phyloP scores from a whole-genome alignment of 2,113 vertebrate species.

The Erinaceus europaeus region DNA sequence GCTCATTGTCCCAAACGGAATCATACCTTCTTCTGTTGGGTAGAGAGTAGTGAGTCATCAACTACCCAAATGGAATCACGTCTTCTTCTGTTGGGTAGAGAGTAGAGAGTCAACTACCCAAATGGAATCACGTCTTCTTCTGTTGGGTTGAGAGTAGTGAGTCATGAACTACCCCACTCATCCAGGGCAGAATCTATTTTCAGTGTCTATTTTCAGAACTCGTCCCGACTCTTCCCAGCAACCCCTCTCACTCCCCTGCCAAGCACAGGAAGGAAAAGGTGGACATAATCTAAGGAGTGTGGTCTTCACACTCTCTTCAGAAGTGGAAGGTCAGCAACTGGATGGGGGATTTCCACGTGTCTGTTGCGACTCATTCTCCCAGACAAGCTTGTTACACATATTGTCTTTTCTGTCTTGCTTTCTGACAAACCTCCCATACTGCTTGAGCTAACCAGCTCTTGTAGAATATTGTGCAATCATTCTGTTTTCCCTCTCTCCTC shows the following conservation, averaged over 20 bases:
- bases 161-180: neutral
- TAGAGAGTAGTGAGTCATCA: neutral
- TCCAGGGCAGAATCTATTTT: neutral
- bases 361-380: neutral
- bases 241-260: neutral
- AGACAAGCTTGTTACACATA: neutral
- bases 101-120: neutral
- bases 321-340: neutral
- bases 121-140: no score
- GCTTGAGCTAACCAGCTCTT: neutral
- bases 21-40: neutral
- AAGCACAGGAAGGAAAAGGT: neutral
- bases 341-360: neutral
- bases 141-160: neutral
- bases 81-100: neutral
- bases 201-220: neutral
- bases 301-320: neutral
- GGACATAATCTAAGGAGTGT: neutral
- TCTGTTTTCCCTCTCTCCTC: neutral
- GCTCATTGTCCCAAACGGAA: neutral
- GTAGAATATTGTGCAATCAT: neutral
- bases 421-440: slow-evolving; percentile 18
- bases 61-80: no score
- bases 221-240: neutral
- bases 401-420: slow-evolving; percentile 8